Percentiles rank a stretch among this genome's conserved stretches.
These are phyloP conservation scores for Tethea ocularis DNA, from an alignment of 2,888 invertebrate species.

Conservation along the genomic window DNA sequence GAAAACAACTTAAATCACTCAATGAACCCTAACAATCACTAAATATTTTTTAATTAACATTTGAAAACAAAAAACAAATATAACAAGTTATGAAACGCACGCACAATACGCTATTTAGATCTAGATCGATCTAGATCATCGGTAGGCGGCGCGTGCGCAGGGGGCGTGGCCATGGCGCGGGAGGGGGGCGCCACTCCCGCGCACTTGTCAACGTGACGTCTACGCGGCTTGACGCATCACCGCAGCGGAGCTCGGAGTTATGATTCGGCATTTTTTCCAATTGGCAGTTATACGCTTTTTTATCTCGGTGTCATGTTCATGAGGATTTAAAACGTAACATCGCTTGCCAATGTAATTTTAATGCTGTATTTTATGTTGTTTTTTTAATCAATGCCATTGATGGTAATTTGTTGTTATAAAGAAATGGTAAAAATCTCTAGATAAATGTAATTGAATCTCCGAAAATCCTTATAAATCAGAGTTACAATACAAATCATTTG, in stretches of 20 bases:
- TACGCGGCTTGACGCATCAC: slow-evolving; percentile 42
- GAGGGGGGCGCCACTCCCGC: slow-evolving; percentile 62
- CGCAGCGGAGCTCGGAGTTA: background rate
- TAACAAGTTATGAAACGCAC: slow-evolving; percentile 27
- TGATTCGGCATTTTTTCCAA: slow-evolving; percentile 35
- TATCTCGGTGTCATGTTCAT: background rate
- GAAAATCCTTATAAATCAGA: too few species aligned
- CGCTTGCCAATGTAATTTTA: too few species aligned
- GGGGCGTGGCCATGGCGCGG: slow-evolving; percentile 59
- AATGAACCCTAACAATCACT: background rate
- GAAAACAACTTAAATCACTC: background rate
- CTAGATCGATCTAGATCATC: slow-evolving; percentile 73
- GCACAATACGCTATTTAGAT: slow-evolving; percentile 49
- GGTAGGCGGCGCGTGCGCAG: slow-evolving; percentile 66
- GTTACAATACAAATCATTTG: too few species aligned
- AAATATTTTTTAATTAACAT: background rate
- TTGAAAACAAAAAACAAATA: background rate
- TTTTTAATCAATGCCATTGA: too few species aligned
- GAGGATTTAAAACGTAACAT: background rate
- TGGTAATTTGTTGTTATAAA: background rate
- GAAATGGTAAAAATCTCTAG: too few species aligned
- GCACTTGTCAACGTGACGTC: slow-evolving; percentile 69
- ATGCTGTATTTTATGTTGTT: background rate
- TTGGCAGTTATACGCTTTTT: background rate
- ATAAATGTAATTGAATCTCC: too few species aligned